phyloP scores from a whole-genome alignment of 2,113 vertebrate species.

The Empidonax traillii region DNA sequence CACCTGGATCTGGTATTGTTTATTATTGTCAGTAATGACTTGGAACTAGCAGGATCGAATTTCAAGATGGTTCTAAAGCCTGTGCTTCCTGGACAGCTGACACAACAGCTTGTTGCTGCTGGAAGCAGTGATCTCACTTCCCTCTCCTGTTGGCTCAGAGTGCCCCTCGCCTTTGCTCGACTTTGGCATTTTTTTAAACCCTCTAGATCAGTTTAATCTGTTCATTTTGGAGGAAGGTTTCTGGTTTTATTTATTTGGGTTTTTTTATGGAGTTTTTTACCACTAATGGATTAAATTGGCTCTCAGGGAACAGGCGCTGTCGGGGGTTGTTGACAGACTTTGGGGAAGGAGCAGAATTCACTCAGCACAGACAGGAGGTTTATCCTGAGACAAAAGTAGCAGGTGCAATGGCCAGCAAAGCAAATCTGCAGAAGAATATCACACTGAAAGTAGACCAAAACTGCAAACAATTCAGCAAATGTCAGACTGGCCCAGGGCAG shows the following conservation, averaged over 20 bases:
- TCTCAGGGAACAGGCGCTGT: not conserved
- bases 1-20: not conserved
- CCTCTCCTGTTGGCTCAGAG: slow-evolving; percentile 29
- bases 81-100: slow-evolving; percentile 65
- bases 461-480: not conserved
- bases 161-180: not conserved
- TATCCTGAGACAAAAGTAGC: not conserved
- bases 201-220: not conserved
- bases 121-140: slow-evolving; percentile 62
- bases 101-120: slow-evolving; percentile 63
- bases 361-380: not conserved
- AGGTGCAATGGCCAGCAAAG: not conserved
- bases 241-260: not conserved
- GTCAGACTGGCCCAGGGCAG: not conserved
- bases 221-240: not conserved
- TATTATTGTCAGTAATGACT: slow-evolving; percentile 20
- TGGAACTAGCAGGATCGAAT: slow-evolving; percentile 24
- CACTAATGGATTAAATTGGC: not conserved
- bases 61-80: not conserved
- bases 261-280: not conserved
- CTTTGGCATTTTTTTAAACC: not conserved
- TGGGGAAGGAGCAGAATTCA: not conserved
- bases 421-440: not conserved
- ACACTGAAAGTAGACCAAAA: not conserved
- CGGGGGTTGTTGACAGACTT: not conserved